Conservation (phyloP, 1,140 invertebrate genomes). For the Drosophila cardini region DNA sequence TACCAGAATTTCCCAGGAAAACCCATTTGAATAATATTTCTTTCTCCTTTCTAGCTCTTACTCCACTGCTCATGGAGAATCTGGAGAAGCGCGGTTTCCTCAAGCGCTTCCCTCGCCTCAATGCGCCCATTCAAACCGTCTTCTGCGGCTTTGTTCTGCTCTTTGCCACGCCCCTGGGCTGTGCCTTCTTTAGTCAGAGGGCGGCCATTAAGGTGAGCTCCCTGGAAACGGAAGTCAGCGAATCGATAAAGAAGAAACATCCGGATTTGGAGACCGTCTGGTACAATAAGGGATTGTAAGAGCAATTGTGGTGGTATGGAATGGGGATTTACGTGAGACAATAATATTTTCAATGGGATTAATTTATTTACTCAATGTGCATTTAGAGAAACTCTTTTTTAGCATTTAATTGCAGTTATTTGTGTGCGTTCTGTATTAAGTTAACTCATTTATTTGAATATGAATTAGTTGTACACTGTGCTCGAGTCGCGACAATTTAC, state of each 20-base stretch:
- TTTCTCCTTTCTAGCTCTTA: constrained; percentile 85
- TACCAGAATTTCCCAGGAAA: neutral
- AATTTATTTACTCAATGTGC: constrained; percentile 55
- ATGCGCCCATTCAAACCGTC: constrained; percentile 88
- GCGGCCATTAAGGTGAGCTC: constrained; percentile 86
- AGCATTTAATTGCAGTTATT: constrained; percentile 18
- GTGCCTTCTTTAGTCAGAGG: constrained; percentile 92
- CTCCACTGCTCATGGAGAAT: constrained; percentile 89
- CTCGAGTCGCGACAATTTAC: constrained; percentile 16
- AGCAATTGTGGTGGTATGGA: neutral
- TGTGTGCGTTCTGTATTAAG: constrained; percentile 18
- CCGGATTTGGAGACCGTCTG: constrained; percentile 85
- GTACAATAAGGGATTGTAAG: constrained; percentile 88
- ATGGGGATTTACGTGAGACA: constrained; percentile 45
- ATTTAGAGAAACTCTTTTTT: constrained; percentile 53
- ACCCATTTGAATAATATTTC: constrained; percentile 20
- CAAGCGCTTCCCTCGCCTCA: constrained; percentile 86
- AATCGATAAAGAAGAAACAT: constrained; percentile 85
- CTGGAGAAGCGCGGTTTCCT: constrained; percentile 87
- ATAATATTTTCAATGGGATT: constrained; percentile 46
- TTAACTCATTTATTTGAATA: constrained; percentile 10
- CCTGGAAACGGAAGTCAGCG: constrained; percentile 87
- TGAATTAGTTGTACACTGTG: constrained; percentile 26
- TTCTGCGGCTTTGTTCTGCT: constrained; percentile 91
- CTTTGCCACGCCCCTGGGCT: constrained; percentile 93